phyloP scores from a whole-genome alignment of 2,797 vertebrate species.

The Morus bassanus region DNA sequence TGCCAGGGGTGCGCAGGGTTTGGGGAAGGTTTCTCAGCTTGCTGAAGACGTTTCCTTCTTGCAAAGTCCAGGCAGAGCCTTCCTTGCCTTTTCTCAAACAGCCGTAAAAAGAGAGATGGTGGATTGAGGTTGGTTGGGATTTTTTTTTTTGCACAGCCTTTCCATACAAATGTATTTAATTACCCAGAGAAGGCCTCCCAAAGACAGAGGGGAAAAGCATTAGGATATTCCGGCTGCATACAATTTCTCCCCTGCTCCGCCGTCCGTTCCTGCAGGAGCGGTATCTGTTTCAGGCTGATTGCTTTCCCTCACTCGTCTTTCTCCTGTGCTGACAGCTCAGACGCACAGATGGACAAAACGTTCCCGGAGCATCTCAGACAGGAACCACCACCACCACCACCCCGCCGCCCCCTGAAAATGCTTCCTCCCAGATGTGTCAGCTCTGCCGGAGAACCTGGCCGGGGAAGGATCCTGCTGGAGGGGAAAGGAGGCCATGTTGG shows the following conservation, averaged over 20 bases:
- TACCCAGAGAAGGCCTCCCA: conserved; percentile 51
- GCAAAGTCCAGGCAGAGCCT: conserved; percentile 14
- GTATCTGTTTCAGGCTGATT: conserved; percentile 11
- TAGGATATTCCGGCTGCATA: background rate
- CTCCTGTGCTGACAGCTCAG: background rate
- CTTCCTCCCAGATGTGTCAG: background rate
- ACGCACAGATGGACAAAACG: conserved; percentile 8
- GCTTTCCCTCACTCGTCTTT: background rate
- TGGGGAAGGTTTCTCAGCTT: conserved; percentile 13
- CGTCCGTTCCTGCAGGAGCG: background rate
- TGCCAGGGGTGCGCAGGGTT: conserved; percentile 38
- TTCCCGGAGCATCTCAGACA: background rate
- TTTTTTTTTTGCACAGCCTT: background rate
- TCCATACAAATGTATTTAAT: conserved; percentile 26
- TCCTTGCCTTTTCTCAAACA: conserved; percentile 11
- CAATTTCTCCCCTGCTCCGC: background rate
- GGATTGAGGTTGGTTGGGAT: background rate
- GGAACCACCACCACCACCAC: background rate
- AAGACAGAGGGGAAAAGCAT: conserved; percentile 32
- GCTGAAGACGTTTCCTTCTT: background rate
- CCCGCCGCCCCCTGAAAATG: background rate
- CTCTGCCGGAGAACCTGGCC: background rate
- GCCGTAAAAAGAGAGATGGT: background rate
- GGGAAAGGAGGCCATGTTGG: background rate
- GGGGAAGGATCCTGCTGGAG: background rate